Conservation (phyloP, 2,888 invertebrate species). For the Drosophila falleni region DNA sequence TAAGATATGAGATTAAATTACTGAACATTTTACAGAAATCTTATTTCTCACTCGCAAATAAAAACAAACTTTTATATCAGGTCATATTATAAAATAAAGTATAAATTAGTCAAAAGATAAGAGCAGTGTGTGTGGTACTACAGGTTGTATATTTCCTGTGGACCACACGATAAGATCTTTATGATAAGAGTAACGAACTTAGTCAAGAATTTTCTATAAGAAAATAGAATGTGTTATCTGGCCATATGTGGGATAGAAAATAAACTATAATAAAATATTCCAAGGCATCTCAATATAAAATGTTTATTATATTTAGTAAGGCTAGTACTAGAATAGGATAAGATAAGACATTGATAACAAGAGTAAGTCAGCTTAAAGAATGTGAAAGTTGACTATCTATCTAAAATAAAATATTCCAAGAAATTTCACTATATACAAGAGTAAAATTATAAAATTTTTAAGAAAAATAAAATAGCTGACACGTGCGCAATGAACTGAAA, state of each 20-base stretch:
- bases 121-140: background rate
- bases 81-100: background rate
- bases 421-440: background rate
- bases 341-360: slow-evolving; percentile 16
- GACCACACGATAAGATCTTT: slow-evolving; percentile 17
- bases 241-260: background rate
- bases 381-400: background rate
- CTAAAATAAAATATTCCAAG: background rate
- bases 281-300: background rate
- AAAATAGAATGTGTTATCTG: background rate
- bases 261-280: background rate
- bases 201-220: background rate
- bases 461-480: background rate
- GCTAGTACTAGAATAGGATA: background rate
- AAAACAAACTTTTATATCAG: slow-evolving; percentile 10
- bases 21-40: slow-evolving; percentile 1
- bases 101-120: slow-evolving; percentile 27
- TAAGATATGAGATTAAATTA: slow-evolving; percentile 3
- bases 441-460: background rate
- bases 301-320: background rate
- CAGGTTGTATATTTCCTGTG: slow-evolving; percentile 8
- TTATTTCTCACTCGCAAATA: slow-evolving; percentile 11
- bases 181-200: slow-evolving; percentile 11
- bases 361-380: background rate
- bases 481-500: background rate